Evolutionary conservation across 2,888 invertebrate genomes (phyloP).

Genomic region (Gastrophysa polygoni): DNA sequence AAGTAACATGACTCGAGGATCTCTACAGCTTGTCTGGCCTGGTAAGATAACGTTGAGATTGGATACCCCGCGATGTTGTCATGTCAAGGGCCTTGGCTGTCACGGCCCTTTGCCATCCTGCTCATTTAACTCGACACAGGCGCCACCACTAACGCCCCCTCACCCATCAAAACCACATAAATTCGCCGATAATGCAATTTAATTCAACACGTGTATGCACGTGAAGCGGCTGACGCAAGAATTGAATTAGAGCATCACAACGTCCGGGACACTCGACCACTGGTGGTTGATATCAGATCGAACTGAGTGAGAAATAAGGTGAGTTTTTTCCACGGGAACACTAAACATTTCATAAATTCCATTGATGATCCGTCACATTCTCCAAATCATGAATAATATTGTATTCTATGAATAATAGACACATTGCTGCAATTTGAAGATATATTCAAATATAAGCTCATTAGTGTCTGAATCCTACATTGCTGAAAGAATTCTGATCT

Average conservation of each 20-base stretch:
- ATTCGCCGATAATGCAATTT: conserved; percentile 37
- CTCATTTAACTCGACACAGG: conserved; percentile 39
- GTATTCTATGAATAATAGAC: too few relatives aligned
- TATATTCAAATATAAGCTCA: too few relatives aligned
- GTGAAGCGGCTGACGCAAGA: conserved; percentile 20
- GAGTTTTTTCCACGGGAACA: background rate
- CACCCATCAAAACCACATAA: conserved; percentile 40
- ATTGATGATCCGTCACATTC: too few relatives aligned
- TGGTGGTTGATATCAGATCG: background rate
- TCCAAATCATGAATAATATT: too few relatives aligned
- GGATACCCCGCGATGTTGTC: background rate
- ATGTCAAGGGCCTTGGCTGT: conserved; percentile 42
- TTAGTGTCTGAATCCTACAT: too few relatives aligned
- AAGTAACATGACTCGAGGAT: background rate
- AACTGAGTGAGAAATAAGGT: background rate
- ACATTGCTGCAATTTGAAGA: too few relatives aligned
- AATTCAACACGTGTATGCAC: conserved; percentile 27
- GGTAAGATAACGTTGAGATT: background rate
- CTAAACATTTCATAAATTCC: too few relatives aligned
- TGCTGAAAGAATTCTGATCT: too few relatives aligned
- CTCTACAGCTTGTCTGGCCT: background rate
- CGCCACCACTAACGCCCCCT: conserved; percentile 33
- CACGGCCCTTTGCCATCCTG: conserved; percentile 42
- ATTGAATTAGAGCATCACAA: conserved; percentile 8
- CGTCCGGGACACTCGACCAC: background rate